Base-by-base conservation (phyloP, 2,888 invertebrate genomes). In the Sesia bembeciformis region DNA sequence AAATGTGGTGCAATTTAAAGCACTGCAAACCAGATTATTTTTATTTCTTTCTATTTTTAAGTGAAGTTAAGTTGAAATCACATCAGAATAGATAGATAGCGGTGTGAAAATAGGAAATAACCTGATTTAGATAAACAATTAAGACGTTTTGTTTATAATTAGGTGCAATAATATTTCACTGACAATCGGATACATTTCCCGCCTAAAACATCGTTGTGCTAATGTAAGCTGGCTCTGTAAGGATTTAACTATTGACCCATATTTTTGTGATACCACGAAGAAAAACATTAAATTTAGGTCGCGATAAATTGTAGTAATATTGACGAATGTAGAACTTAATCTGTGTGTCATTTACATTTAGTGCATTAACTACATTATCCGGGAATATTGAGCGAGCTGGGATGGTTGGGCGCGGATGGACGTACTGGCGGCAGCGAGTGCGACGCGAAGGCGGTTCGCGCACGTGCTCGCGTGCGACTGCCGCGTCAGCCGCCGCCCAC, bases 401-500 rank as follows among this genome's bases (percentile, higher is more conserved):
- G 63, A 65, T 64, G 65, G 60, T 62, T 70, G 78, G 78, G 75
- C 72, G 74, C 76, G 49, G 59, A 55, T 57, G 58, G 58, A 38
- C 41, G 55, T 23, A 41, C 38, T 69, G 68, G 62, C 65, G 65
- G 63, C 61, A 62, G 66, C 65, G 64, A 55, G 54, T 60, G 59
- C 62, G 61, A 68, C 72, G 82, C 83, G 72, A 67, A 74, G 77
- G 79, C 79, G 84, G 70, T 76, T 69, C 79, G 83, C 84, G 85
- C 85, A 81, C 85, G 86, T 81, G 85, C 75, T 75, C 72, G 81
- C 84, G 83, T 74, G 84, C 84, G 78, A 86, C 86, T 85, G 87
- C 83, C 84, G 84, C 77, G 78, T 70, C 68, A 62, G 62, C 65
- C 65, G 63, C 65, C 68, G 68, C 65, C 68, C 70, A 65, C 77